A percentile compares a stretch with the other conserved stretches of the same genome.
Conservation (phyloP, 2,888 invertebrate species). For the Hecatera dysodea region DNA sequence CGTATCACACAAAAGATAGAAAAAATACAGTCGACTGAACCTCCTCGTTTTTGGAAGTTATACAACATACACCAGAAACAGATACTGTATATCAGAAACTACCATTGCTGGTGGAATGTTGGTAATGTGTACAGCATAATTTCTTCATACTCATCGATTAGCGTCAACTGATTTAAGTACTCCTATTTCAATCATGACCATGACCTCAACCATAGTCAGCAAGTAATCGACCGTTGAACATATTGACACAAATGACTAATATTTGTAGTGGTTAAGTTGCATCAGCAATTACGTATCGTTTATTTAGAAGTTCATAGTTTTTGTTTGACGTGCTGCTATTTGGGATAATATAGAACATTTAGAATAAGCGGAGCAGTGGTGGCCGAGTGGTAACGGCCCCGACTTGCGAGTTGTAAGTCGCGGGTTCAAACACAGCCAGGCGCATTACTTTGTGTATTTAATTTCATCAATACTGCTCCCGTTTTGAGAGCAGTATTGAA, state of each 20-base stretch:
- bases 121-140: not conserved
- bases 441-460: too few relatives aligned
- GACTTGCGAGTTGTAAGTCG: too few relatives aligned
- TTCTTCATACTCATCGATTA: not conserved
- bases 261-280: not conserved
- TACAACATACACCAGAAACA: not conserved
- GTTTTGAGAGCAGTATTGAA: too few relatives aligned
- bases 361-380: too few relatives aligned
- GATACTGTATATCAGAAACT: not conserved
- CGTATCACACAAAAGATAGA: too few relatives aligned
- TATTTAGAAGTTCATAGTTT: not conserved
- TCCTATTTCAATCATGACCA: not conserved
- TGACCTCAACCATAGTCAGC: not conserved
- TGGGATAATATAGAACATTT: too few relatives aligned
- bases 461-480: too few relatives aligned
- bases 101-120: not conserved
- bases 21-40: too few relatives aligned
- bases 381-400: too few relatives aligned
- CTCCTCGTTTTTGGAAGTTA: too few relatives aligned
- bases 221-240: not conserved
- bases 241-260: slow-evolving; percentile 4
- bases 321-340: not conserved
- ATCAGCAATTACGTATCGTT: not conserved
- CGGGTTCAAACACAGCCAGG: too few relatives aligned
- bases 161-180: too few relatives aligned